phyloP scores from a whole-genome alignment of 2,113 vertebrate species.

The Oreochromis niloticus region DNA sequence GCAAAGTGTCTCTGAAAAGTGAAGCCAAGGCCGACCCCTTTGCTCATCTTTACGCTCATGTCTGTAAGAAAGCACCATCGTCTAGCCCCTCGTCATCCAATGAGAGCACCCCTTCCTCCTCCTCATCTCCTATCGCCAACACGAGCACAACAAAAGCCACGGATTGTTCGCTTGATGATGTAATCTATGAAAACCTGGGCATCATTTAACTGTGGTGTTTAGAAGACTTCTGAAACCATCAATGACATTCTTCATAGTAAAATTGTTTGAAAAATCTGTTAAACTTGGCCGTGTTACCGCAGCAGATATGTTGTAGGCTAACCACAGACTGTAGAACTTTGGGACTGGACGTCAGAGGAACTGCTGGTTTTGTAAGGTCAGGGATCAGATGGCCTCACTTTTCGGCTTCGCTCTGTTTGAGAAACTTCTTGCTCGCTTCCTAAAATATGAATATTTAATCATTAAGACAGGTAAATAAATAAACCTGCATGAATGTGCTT shows the following conservation, averaged over 20 bases:
- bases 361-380: fast-evolving
- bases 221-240: neutral
- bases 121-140: slow-evolving; percentile 45
- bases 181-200: slow-evolving; percentile 65
- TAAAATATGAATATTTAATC: neutral
- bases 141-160: neutral
- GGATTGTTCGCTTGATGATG: neutral
- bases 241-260: fast-evolving
- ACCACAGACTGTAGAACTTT: neutral
- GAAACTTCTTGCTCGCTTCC: neutral
- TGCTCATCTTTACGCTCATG: slow-evolving; percentile 56
- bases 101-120: neutral
- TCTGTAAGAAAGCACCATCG: slow-evolving; percentile 24
- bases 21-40: slow-evolving; percentile 33
- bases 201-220: slow-evolving; percentile 27
- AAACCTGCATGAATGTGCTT: neutral
- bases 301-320: fast-evolving
- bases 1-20: neutral
- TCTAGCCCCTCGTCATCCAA: neutral
- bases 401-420: neutral
- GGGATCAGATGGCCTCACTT: neutral
- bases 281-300: neutral
- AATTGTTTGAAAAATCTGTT: fast-evolving
- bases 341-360: neutral
- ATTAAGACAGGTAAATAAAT: neutral